Conservation (phyloP, 2,888 invertebrate genomes). For the Hypselothyrea guttata region DNA sequence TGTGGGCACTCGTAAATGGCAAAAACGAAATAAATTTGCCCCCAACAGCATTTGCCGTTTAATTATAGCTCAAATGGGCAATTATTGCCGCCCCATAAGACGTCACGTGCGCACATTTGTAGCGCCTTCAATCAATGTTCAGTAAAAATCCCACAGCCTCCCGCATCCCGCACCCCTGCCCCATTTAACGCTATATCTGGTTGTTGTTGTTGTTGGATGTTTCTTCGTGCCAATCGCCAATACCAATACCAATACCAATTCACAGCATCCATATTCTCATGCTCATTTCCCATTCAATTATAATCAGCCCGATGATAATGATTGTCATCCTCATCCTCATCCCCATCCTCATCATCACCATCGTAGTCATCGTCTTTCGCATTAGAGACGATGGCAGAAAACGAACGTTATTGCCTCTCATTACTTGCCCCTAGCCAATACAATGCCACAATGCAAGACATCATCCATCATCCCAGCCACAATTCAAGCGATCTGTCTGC, state of each 20-base stretch:
- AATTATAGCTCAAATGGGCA: slow-evolving; percentile 67
- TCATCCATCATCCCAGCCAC: slow-evolving; percentile 62
- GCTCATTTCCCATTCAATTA: slow-evolving; percentile 8
- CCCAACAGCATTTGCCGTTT: slow-evolving; percentile 25
- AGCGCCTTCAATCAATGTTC: slow-evolving; percentile 42
- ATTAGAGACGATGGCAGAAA: slow-evolving; percentile 14
- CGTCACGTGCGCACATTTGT: slow-evolving; percentile 58
- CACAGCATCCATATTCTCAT: slow-evolving; percentile 11
- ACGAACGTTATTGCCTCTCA: slow-evolving; percentile 1
- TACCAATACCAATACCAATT: slow-evolving; percentile 18
- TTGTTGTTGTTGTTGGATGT: neutral
- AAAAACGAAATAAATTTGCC: slow-evolving; percentile 20
- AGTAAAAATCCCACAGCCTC: slow-evolving; percentile 12
- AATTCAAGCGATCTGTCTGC: slow-evolving; percentile 70
- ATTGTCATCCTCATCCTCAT: slow-evolving; percentile 13
- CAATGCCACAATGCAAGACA: slow-evolving; percentile 11
- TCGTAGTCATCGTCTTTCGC: slow-evolving; percentile 13
- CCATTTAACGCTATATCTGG: neutral
- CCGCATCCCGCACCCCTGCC: too few relatives aligned
- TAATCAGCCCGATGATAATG: too few relatives aligned
- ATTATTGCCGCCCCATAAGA: slow-evolving; percentile 62
- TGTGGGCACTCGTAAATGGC: slow-evolving; percentile 18
- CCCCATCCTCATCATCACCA: slow-evolving; percentile 3
- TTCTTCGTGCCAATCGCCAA: neutral
- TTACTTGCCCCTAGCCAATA: slow-evolving; percentile 12